Percentiles rank a stretch among this genome's conserved stretches.
Conservation (phyloP, 2,797 vertebrate species). For the Alcedo quadribrachys region DNA sequence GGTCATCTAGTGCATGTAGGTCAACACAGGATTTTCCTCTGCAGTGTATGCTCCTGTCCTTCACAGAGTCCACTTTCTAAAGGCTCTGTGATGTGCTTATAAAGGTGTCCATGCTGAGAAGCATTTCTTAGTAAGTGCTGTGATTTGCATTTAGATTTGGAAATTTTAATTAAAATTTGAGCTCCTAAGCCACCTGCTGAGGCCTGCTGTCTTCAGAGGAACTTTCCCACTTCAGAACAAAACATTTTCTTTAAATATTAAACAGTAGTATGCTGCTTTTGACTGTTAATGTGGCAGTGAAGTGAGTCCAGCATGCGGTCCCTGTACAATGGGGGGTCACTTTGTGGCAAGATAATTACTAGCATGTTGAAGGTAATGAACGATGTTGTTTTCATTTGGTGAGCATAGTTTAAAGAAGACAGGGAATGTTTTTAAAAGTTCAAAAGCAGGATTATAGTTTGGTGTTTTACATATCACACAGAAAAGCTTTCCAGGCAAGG, state of each 20-base stretch:
- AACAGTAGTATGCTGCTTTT: slow-evolving; percentile 32
- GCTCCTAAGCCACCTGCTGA: slow-evolving; percentile 69
- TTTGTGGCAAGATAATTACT: slow-evolving; percentile 28
- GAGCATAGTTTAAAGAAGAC: background rate
- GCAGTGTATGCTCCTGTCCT: slow-evolving; percentile 19
- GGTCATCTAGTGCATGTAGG: slow-evolving; percentile 29
- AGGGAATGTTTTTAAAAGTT: background rate
- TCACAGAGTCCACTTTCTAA: slow-evolving; percentile 36
- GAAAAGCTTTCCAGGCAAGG: background rate
- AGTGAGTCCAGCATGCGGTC: slow-evolving; percentile 25
- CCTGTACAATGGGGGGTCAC: background rate
- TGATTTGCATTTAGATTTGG: slow-evolving; percentile 73
- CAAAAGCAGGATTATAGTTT: background rate
- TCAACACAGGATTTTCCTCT: slow-evolving; percentile 34
- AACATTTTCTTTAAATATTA: slow-evolving; percentile 61
- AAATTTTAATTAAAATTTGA: slow-evolving; percentile 73
- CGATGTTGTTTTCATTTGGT: slow-evolving; percentile 23
- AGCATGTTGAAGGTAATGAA: slow-evolving; percentile 20
- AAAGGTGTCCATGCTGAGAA: slow-evolving; percentile 60
- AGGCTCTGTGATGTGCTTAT: slow-evolving; percentile 28
- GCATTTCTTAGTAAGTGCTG: slow-evolving; percentile 54
- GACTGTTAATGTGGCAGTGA: slow-evolving; percentile 14
- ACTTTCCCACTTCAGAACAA: slow-evolving; percentile 44
- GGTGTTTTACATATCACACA: background rate
- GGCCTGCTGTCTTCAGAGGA: slow-evolving; percentile 52